A percentile compares a stretch with the other conserved stretches of the same genome.
Conservation (phyloP, 2,113 vertebrate genomes). For the Corynorhinus townsendii region DNA sequence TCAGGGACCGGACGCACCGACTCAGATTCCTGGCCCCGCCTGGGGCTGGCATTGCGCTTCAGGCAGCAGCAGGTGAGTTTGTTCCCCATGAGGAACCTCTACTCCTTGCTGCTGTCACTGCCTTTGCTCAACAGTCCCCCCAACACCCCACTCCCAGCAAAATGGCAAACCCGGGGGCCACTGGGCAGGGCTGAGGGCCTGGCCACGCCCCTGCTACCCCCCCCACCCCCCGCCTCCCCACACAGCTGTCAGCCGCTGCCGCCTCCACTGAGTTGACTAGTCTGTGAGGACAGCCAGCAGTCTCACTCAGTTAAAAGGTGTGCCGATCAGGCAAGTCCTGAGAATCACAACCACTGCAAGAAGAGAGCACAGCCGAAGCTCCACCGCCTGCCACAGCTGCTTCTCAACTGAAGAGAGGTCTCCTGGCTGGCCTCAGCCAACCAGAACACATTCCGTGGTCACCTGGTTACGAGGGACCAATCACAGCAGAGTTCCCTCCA, state of each 20-base stretch:
- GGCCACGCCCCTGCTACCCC: neutral
- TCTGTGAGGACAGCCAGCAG: slow-evolving; percentile 52
- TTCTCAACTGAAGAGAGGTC: slow-evolving; percentile 25
- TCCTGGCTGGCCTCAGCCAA: neutral
- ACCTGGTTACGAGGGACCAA: slow-evolving; percentile 50
- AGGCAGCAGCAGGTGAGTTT: too few relatives aligned
- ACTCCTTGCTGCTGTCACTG: neutral
- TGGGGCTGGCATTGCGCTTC: too few relatives aligned
- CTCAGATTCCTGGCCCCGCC: too few relatives aligned
- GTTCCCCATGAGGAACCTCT: neutral
- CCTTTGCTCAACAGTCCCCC: too few relatives aligned
- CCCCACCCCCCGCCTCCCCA: too few relatives aligned
- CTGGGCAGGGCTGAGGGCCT: slow-evolving; percentile 24
- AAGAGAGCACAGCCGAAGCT: neutral
- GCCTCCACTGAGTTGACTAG: slow-evolving; percentile 27
- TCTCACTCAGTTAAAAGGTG: slow-evolving; percentile 61
- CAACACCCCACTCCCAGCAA: too few relatives aligned
- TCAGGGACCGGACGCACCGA: too few relatives aligned
- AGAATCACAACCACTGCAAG: slow-evolving; percentile 15
- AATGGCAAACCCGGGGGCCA: slow-evolving; percentile 36
- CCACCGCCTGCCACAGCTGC: slow-evolving; percentile 51
- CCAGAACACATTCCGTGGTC: neutral
- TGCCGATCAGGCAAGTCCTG: slow-evolving; percentile 54
- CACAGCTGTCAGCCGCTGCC: neutral
- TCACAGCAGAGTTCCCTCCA: neutral